Conservation (phyloP, 1,140 invertebrate genomes). For the Drosophila seguyi region DNA sequence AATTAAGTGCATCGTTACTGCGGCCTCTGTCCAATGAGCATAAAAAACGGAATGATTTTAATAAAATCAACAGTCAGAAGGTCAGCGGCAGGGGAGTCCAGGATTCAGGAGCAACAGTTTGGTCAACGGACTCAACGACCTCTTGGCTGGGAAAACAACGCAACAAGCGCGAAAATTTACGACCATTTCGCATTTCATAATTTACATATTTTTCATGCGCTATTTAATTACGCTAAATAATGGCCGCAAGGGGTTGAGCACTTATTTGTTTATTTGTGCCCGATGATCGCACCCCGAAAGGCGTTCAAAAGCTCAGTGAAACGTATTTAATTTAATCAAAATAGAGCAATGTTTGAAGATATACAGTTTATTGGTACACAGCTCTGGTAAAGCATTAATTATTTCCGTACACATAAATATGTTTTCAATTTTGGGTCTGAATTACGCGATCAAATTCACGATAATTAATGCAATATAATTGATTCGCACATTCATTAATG, state of each 20-base stretch:
- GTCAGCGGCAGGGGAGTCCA: slow-evolving; percentile 5
- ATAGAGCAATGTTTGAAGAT: neutral
- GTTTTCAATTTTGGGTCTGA: no score
- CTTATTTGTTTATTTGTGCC: slow-evolving; percentile 31
- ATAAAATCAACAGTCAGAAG: slow-evolving; percentile 56
- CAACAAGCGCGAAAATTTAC: slow-evolving; percentile 48
- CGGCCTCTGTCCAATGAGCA: slow-evolving; percentile 14
- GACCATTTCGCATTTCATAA: slow-evolving; percentile 52
- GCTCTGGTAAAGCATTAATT: no score
- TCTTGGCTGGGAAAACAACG: slow-evolving; percentile 16
- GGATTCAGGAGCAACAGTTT: slow-evolving; percentile 50
- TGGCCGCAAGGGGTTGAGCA: slow-evolving; percentile 19
- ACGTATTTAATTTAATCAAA: neutral
- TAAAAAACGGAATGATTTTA: slow-evolving; percentile 50
- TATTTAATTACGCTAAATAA: slow-evolving; percentile 59
- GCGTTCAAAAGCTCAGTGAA: neutral
- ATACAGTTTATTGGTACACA: neutral
- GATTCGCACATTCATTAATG: no score
- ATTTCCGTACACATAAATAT: no score
- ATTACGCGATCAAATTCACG: no score
- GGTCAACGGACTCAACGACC: slow-evolving; percentile 41
- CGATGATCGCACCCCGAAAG: slow-evolving; percentile 9
- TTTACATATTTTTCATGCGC: slow-evolving; percentile 55
- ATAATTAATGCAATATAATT: neutral
- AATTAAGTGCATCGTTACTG: slow-evolving; percentile 55